Base-by-base conservation (phyloP, 1,140 invertebrate genomes). In the Vollenhovia emeryi region DNA sequence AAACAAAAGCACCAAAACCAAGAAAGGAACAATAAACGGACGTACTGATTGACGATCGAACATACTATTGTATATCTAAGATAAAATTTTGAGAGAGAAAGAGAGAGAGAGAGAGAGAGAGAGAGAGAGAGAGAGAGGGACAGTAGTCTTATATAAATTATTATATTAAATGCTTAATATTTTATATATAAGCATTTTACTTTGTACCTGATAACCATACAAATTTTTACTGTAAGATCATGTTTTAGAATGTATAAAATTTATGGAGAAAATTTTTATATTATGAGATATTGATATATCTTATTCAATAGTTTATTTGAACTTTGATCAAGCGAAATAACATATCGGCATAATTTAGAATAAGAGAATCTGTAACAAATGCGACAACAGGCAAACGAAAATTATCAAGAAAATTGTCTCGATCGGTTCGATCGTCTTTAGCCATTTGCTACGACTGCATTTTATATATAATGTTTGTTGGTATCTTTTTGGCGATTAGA, bases 401-500 rank as follows among this genome's bases (percentile, higher is more conserved):
- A 33, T 52, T 27, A 69, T 43, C 2, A 55, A 30, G 11, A 40
- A 79, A 80, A 13, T 64, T 50, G n/a, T 4, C 21, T 69, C 21
- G 40, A 79, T 79, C 30, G 43, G 27, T 76, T 48, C 21, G 18
- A 71, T 71, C 18, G 45, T 27, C 18, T n/a, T 9, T 13, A 24
- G 13, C 18, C 24, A 36, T 55, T 79, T 30, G 27, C n/a, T 27
- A 57, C 21, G 24, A 48, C 13, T 45, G 13, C 21, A 59, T 55
- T 62, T 75, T 50, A 24, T n/a, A 69, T 50, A 24, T n/a, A 69
- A 55, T 66, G 36, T 62, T 50, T 76, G 50, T 52, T 78, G 64
- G 7, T 57, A 59, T 30, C 64, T 69, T 85, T 62, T 78, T 64
- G 27, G 33, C 27, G 83, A 78, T 78, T 71, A 57, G 33, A 79